Conservation (phyloP, 2,113 vertebrate species). For the Paramormyrops kingsleyae region DNA sequence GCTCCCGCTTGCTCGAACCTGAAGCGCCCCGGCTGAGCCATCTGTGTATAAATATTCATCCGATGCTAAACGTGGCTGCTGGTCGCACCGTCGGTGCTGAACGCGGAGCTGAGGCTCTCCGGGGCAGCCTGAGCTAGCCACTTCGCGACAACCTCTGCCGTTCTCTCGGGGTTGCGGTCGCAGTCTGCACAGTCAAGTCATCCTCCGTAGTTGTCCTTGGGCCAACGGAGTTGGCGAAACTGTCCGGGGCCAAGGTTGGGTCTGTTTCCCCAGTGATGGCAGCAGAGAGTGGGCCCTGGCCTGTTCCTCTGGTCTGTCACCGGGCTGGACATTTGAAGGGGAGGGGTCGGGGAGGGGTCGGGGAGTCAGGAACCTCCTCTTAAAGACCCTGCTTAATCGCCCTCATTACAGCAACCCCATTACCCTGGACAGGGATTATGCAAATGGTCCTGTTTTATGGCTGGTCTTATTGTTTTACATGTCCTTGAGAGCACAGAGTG, state of each 20-base stretch:
- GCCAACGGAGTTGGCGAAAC: background rate
- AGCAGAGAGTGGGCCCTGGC: background rate
- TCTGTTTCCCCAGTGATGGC: background rate
- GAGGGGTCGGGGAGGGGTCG: background rate
- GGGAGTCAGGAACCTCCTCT: background rate
- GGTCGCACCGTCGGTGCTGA: background rate
- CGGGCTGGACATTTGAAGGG: background rate
- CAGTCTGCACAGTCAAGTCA: background rate
- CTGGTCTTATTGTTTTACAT: conserved; percentile 2
- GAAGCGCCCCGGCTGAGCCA: background rate
- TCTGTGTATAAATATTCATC: conserved; percentile 14
- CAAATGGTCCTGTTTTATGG: conserved; percentile 2
- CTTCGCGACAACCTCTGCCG: background rate
- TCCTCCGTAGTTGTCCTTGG: background rate
- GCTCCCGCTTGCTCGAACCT: background rate
- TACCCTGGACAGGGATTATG: background rate
- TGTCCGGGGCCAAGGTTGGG: background rate
- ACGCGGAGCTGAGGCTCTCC: background rate
- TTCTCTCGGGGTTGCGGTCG: background rate
- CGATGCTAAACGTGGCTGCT: background rate
- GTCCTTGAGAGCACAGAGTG: conserved; percentile 7
- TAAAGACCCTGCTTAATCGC: background rate
- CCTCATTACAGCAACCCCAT: background rate
- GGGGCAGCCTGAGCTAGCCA: background rate
- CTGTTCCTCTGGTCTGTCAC: background rate